Percentiles rank a stretch among this genome's conserved stretches.
These are phyloP conservation scores for Schlechtendalia chinensis DNA, from an alignment of 1,140 invertebrate species.

Conservation along the genomic window DNA sequence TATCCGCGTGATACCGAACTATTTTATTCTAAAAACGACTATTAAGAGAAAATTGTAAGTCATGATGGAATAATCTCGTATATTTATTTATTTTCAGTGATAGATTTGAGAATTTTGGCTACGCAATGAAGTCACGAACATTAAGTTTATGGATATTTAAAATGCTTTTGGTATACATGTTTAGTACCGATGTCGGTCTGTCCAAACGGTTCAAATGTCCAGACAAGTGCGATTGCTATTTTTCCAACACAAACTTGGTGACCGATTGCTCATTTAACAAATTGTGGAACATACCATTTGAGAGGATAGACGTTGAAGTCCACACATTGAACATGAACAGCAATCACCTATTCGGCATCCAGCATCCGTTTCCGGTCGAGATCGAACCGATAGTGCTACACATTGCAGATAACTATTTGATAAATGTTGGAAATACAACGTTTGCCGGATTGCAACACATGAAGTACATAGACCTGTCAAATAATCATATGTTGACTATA, in stretches of 20 bases:
- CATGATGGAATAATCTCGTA: no score
- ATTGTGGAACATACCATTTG: slow-evolving; percentile 66
- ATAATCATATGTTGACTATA: slow-evolving; percentile 64
- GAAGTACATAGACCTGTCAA: slow-evolving; percentile 70
- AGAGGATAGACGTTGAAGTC: slow-evolving; percentile 64
- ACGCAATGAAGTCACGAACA: no score
- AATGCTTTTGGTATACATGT: not conserved
- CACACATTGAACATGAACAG: slow-evolving; percentile 71
- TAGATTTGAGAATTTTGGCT: no score
- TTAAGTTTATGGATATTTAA: not conserved
- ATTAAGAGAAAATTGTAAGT: no score
- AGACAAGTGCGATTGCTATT: slow-evolving; percentile 71
- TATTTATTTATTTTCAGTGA: no score
- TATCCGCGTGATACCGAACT: no score
- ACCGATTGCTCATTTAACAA: slow-evolving; percentile 76
- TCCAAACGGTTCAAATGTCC: slow-evolving; percentile 63
- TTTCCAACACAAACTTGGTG: slow-evolving; percentile 73
- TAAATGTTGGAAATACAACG: slow-evolving; percentile 61
- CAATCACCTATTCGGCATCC: slow-evolving; percentile 64
- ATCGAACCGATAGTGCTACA: slow-evolving; percentile 69
- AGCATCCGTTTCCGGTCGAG: slow-evolving; percentile 63
- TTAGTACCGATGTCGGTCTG: not conserved
- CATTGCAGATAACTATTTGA: slow-evolving; percentile 67
- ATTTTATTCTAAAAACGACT: no score
- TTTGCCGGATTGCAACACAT: slow-evolving; percentile 67